phyloP scores from a whole-genome alignment of 2,113 vertebrate genomes.

The Pithys albifrons region DNA sequence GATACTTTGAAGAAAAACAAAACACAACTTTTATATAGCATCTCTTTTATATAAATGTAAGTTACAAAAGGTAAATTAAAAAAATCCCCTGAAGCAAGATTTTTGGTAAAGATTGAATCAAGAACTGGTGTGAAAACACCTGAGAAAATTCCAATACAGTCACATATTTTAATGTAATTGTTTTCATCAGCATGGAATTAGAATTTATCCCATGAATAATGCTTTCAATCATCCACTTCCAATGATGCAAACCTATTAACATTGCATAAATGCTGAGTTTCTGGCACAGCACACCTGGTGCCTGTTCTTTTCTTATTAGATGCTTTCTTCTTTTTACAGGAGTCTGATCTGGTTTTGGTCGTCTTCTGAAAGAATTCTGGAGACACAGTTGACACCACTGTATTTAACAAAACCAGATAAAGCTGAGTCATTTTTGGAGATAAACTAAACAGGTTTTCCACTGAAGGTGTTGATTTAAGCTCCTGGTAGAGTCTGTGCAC shows the following conservation, averaged over 20 bases:
- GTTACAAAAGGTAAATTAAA: not conserved
- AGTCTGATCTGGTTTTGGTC: not conserved
- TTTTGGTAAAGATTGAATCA: not conserved
- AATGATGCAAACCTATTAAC: slow-evolving; percentile 67
- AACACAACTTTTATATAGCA: not conserved
- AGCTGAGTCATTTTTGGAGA: slow-evolving; percentile 75
- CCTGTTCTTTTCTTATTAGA: not conserved
- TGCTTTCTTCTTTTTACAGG: slow-evolving; percentile 41
- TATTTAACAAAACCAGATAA: slow-evolving; percentile 69
- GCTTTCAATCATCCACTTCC: slow-evolving; percentile 47
- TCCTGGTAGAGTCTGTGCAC: slow-evolving; percentile 79
- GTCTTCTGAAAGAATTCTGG: slow-evolving; percentile 56
- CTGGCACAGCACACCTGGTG: not conserved
- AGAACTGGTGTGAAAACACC: not conserved
- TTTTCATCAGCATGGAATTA: not conserved
- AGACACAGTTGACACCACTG: slow-evolving; percentile 27
- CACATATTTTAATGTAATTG: not conserved
- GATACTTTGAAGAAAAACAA: not conserved
- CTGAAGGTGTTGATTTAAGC: slow-evolving; percentile 67
- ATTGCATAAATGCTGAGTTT: not conserved
- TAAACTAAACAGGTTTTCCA: slow-evolving; percentile 73
- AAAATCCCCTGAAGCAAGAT: not conserved
- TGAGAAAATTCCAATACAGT: not conserved
- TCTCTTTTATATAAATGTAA: not conserved
- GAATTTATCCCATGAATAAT: not conserved